Evolutionary conservation across 1,140 invertebrate genomes (phyloP).

Genomic region (Leptoteleia sp.): DNA sequence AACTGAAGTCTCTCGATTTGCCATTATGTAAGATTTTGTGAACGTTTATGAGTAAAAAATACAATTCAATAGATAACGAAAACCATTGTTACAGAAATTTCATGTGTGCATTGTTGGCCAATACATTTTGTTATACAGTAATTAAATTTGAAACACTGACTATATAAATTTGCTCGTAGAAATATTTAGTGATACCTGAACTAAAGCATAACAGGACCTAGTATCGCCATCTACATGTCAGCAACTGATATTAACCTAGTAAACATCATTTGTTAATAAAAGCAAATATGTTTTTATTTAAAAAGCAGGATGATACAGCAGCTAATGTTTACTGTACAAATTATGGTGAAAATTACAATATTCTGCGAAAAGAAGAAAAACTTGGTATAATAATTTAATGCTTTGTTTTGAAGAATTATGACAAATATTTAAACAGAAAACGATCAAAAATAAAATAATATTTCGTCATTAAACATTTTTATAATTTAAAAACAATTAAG

Average conservation of each 20-base stretch:
- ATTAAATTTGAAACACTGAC: conserved; percentile 61
- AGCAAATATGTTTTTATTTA: too few species aligned
- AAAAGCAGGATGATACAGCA: too few species aligned
- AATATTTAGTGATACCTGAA: conserved; percentile 22
- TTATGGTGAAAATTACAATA: too few species aligned
- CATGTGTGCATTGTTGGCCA: conserved; percentile 21
- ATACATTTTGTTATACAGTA: conserved; percentile 45
- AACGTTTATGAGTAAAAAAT: conserved; percentile 15
- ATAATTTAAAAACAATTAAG: too few species aligned
- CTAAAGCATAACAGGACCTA: conserved; percentile 1
- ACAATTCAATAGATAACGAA: conserved; percentile 9
- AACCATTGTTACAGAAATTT: conserved; percentile 23
- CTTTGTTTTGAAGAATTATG: too few species aligned
- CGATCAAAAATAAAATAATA: too few species aligned
- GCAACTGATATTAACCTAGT: not conserved
- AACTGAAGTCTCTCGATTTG: conserved; percentile 72
- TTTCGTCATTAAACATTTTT: too few species aligned
- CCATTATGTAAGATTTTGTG: conserved; percentile 70
- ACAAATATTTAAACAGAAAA: too few species aligned
- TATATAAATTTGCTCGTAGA: conserved; percentile 52
- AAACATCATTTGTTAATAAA: too few species aligned
- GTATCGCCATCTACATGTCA: conserved; percentile 10
- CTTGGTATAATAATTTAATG: too few species aligned
- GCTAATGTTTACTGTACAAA: too few species aligned
- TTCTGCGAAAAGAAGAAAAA: too few species aligned